A percentile compares a stretch with the other conserved stretches of the same genome.
These are phyloP conservation scores for Galagoides demidoff DNA, from an alignment of 2,797 vertebrate genomes.

Conservation along the genomic window DNA sequence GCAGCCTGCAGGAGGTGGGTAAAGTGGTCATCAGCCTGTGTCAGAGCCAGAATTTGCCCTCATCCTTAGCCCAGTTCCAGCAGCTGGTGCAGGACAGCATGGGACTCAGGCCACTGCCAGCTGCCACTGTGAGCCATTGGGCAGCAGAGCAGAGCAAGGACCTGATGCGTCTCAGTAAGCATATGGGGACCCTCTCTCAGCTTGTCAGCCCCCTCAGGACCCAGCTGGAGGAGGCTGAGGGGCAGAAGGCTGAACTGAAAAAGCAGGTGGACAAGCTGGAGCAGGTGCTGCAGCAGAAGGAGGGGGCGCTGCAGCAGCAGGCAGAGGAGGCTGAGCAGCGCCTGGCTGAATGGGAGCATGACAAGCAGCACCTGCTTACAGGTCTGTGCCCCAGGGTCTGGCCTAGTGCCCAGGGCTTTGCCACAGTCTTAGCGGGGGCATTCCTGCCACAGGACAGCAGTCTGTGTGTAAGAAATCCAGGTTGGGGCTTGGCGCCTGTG, in stretches of 20 bases:
- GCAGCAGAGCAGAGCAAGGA: slow-evolving; percentile 92
- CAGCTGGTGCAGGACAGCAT: slow-evolving; percentile 86
- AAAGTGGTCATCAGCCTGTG: slow-evolving; percentile 89
- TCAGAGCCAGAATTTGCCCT: slow-evolving; percentile 93
- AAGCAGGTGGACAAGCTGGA: slow-evolving; percentile 83
- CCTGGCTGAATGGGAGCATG: slow-evolving; percentile 82
- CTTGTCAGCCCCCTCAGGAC: slow-evolving; percentile 89
- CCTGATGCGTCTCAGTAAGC: slow-evolving; percentile 90
- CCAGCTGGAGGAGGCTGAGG: slow-evolving; percentile 84
- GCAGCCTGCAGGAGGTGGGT: slow-evolving; percentile 88
- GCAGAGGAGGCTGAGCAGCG: slow-evolving; percentile 85
- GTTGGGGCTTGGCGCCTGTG: too few species aligned
- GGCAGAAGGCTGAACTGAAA: slow-evolving; percentile 85
- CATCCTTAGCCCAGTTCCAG: slow-evolving; percentile 90
- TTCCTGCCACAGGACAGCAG: not conserved
- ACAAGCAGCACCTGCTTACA: slow-evolving; percentile 83
- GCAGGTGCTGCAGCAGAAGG: slow-evolving; percentile 85
- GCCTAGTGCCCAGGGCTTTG: not conserved
- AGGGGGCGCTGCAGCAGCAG: slow-evolving; percentile 79
- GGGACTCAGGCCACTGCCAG: slow-evolving; percentile 87
- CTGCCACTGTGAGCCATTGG: slow-evolving; percentile 91
- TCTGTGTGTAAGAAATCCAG: not conserved
- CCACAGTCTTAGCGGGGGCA: not conserved
- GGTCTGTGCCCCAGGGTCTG: slow-evolving; percentile 68
- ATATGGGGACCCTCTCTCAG: slow-evolving; percentile 89